Conservation (phyloP, 2,888 invertebrate genomes). For the Tortrix viridana region DNA sequence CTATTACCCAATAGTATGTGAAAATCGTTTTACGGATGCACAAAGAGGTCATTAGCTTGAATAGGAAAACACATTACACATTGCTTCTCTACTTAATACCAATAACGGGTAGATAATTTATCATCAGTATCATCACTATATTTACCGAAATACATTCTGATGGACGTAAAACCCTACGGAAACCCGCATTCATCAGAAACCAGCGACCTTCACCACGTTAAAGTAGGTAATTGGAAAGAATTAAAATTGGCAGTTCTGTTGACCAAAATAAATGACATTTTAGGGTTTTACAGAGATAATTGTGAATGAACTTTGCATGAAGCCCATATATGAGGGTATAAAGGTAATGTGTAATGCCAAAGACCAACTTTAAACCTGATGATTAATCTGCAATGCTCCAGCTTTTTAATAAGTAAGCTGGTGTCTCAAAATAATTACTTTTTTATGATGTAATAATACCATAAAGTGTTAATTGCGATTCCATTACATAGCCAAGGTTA, state of each 20-base stretch:
- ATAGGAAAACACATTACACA: slow-evolving; percentile 7
- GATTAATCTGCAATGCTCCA: slow-evolving; percentile 17
- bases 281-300: neutral
- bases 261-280: slow-evolving; percentile 1
- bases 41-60: slow-evolving; percentile 21
- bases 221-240: no score
- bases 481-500: slow-evolving; percentile 50
- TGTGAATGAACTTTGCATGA: neutral
- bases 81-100: neutral
- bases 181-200: no score
- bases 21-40: slow-evolving; percentile 44
- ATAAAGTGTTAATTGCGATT: slow-evolving; percentile 45
- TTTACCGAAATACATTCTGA: neutral
- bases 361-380: neutral
- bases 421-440: neutral
- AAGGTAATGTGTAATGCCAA: slow-evolving; percentile 3
- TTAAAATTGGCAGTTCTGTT: neutral
- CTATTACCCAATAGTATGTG: slow-evolving; percentile 56
- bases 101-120: neutral
- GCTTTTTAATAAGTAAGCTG: slow-evolving; percentile 1
- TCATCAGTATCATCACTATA: no score
- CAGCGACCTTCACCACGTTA: no score
- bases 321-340: neutral
- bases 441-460: slow-evolving; percentile 7
- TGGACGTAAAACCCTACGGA: neutral